These are phyloP conservation scores for Apodemus speciosus DNA, from an alignment of 2,113 vertebrate species.

Conservation along the genomic window DNA sequence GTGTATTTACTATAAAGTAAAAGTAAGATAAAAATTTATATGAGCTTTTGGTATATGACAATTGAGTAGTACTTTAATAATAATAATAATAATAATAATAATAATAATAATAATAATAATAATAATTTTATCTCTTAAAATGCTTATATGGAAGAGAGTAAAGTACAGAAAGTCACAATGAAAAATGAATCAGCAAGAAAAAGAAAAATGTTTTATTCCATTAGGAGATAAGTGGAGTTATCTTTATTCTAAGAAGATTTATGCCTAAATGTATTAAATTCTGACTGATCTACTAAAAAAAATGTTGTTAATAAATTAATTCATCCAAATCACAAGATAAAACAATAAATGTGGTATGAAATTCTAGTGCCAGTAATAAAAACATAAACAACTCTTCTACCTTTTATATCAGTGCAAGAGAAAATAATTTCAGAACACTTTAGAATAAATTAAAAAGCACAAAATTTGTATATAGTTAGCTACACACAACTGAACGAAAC, in stretches of 20 bases:
- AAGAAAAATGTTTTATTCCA: background rate
- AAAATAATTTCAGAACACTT: constrained; percentile 26
- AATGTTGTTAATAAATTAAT: constrained; percentile 26
- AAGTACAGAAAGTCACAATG: constrained; percentile 43
- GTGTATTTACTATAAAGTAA: constrained; percentile 42
- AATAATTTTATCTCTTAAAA: background rate
- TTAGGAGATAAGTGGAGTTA: constrained; percentile 35
- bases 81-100: background rate
- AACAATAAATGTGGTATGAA: constrained; percentile 39
- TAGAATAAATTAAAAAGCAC: background rate
- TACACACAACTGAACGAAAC: constrained; percentile 1
- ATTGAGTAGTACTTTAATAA: constrained; percentile 12
- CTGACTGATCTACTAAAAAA: background rate
- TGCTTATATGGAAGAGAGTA: constrained; percentile 42
- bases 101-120: background rate
- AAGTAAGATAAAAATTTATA: background rate
- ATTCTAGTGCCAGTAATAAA: constrained; percentile 29
- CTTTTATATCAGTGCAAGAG: background rate
- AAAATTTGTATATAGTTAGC: background rate
- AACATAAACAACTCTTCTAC: background rate
- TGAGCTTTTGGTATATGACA: background rate
- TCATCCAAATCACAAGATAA: constrained; percentile 18
- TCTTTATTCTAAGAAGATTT: constrained; percentile 29
- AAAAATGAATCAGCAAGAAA: constrained; percentile 39
- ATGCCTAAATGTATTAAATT: constrained; percentile 42